Evolutionary conservation across 2,888 invertebrate genomes (phyloP).

Genomic region (Melipona bicolor): DNA sequence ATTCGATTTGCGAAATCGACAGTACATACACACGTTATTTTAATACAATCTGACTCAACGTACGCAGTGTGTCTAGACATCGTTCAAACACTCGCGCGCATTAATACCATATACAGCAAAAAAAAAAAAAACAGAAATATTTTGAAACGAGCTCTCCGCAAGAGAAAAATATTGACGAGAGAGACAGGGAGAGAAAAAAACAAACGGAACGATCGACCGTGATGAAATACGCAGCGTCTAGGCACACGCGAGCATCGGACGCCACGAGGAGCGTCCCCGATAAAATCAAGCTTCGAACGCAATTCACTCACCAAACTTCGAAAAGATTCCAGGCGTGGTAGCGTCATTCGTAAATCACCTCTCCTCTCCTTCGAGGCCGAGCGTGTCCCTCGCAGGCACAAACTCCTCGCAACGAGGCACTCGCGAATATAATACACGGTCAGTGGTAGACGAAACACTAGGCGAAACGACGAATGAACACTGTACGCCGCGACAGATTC

Average conservation of each 20-base stretch:
- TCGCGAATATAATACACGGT: neutral
- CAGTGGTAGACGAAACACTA: neutral
- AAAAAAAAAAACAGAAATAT: neutral
- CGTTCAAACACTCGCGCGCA: neutral
- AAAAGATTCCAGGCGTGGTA: constrained; percentile 29
- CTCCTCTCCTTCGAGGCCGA: neutral
- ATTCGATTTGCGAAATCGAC: neutral
- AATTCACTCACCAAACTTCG: constrained; percentile 14
- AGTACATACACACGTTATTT: neutral
- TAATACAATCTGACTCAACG: neutral
- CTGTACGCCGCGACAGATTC: constrained; percentile 7
- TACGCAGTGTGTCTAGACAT: no score
- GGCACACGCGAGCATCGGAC: constrained; percentile 2
- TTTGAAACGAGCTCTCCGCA: neutral
- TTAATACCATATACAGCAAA: neutral
- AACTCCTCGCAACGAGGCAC: neutral
- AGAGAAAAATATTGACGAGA: neutral
- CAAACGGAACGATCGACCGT: neutral
- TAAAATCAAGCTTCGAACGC: neutral
- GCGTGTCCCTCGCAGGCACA: neutral
- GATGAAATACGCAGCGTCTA: neutral
- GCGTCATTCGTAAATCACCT: constrained; percentile 10
- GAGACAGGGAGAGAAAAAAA: neutral
- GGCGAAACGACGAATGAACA: neutral
- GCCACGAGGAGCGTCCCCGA: neutral